Conservation (phyloP, 2,888 invertebrate species). For the Mesodorylaimus sp. region DNA sequence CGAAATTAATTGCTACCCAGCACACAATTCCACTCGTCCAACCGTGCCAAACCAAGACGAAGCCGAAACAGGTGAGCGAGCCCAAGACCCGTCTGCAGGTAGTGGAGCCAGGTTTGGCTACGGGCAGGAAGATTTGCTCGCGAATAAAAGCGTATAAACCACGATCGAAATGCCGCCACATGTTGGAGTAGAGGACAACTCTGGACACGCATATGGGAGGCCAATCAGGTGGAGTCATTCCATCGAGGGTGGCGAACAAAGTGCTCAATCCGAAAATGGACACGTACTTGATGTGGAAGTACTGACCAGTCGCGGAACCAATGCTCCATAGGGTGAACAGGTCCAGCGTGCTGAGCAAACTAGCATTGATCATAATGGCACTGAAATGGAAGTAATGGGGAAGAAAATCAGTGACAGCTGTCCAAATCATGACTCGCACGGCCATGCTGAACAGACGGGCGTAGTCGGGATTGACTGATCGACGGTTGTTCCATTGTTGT, state of each 20-base stretch:
- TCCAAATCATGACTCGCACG: conserved; percentile 47
- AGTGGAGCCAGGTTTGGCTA: conserved; percentile 1
- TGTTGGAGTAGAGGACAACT: conserved; percentile 4
- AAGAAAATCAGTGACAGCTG: conserved; percentile 47
- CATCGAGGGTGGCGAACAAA: conserved; percentile 48
- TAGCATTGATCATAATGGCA: conserved; percentile 49
- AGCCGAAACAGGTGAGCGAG: conserved; percentile 6
- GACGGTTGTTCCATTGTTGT: neutral
- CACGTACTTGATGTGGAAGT: conserved; percentile 76
- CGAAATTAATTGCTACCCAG: conserved; percentile 4
- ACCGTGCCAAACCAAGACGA: conserved; percentile 9
- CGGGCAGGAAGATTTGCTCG: neutral
- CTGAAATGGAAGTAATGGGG: conserved; percentile 65
- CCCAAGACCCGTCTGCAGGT: neutral
- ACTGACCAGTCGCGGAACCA: conserved; percentile 62
- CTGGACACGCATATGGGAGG: conserved; percentile 6
- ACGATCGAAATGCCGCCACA: conserved; percentile 8
- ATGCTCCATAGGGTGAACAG: neutral
- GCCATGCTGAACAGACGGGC: neutral
- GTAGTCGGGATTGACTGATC: neutral
- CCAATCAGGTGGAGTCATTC: conserved; percentile 36
- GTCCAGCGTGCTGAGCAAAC: conserved; percentile 4
- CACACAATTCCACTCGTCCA: neutral
- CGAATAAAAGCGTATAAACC: conserved; percentile 5
- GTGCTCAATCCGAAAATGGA: conserved; percentile 65